A percentile compares a stretch with the other conserved stretches of the same genome.
Conservation (phyloP, 1,140 invertebrate genomes). For the Portunus trituberculatus region DNA sequence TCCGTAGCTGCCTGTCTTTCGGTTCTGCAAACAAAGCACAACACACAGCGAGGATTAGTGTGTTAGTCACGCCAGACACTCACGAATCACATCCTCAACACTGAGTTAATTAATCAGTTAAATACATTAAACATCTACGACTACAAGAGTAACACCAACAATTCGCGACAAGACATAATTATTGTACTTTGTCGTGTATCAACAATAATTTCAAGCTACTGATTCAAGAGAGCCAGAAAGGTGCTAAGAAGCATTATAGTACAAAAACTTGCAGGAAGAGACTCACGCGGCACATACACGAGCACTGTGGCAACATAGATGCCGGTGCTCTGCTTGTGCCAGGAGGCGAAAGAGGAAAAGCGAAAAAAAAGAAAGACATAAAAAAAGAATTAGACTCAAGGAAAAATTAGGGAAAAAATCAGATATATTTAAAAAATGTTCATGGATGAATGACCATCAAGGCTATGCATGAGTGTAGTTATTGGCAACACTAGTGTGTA, state of each 20-base stretch:
- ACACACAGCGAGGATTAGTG: slow-evolving; percentile 48
- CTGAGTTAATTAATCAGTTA: slow-evolving; percentile 26
- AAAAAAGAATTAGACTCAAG: slow-evolving; percentile 37
- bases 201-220: slow-evolving; percentile 54
- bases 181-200: slow-evolving; percentile 27
- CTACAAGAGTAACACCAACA: not conserved
- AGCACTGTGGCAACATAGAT: slow-evolving; percentile 79
- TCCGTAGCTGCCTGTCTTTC: slow-evolving; percentile 71
- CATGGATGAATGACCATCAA: slow-evolving; percentile 65
- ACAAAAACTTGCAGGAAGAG: slow-evolving; percentile 65
- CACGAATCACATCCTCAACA: slow-evolving; percentile 27
- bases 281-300: slow-evolving; percentile 79
- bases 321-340: slow-evolving; percentile 77
- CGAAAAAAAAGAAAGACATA: slow-evolving; percentile 53
- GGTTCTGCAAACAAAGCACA: slow-evolving; percentile 74
- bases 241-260: not conserved
- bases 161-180: not conserved
- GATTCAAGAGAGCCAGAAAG: slow-evolving; percentile 13
- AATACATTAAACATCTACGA: slow-evolving; percentile 27
- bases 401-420: slow-evolving; percentile 22
- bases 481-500: not conserved
- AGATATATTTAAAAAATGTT: slow-evolving; percentile 43
- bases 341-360: slow-evolving; percentile 61
- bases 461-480: not conserved
- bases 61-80: slow-evolving; percentile 59